Percentiles rank a stretch among this genome's conserved stretches.
Evolutionary conservation across 2,888 invertebrate genomes (phyloP).

Genomic region (Lochmaea capreae): DNA sequence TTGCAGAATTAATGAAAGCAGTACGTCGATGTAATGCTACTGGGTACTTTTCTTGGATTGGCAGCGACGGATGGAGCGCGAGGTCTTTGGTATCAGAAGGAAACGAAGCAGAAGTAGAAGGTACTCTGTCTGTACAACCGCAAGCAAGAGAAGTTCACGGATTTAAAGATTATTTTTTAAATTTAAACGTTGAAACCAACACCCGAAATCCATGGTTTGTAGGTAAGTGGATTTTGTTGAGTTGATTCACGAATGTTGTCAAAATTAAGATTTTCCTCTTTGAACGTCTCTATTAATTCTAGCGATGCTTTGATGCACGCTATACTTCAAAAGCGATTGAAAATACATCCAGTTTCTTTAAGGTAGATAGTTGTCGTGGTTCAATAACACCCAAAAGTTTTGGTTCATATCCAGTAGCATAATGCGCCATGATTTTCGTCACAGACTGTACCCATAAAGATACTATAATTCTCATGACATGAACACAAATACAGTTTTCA

Average conservation of each 20-base stretch:
- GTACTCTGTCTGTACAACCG: constrained; percentile 95
- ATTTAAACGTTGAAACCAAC: constrained; percentile 87
- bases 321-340: too few relatives aligned
- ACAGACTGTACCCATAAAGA: too few relatives aligned
- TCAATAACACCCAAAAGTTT: too few relatives aligned
- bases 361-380: too few relatives aligned
- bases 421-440: too few relatives aligned
- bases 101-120: constrained; percentile 90
- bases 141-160: constrained; percentile 90
- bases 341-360: too few relatives aligned
- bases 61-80: constrained; percentile 97
- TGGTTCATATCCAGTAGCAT: too few relatives aligned
- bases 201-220: constrained; percentile 96
- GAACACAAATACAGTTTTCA: too few relatives aligned
- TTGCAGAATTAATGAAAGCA: constrained; percentile 94
- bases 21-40: constrained; percentile 89
- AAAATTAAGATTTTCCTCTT: too few relatives aligned
- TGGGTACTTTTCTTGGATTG: constrained; percentile 93
- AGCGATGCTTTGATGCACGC: too few relatives aligned
- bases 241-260: not conserved
- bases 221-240: constrained; percentile 70
- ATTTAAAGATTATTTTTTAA: constrained; percentile 88
- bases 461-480: too few relatives aligned
- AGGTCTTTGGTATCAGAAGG: constrained; percentile 86
- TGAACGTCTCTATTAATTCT: too few relatives aligned